Conservation (phyloP, 2,113 vertebrate genomes). For the Daphoenositta chrysoptera region DNA sequence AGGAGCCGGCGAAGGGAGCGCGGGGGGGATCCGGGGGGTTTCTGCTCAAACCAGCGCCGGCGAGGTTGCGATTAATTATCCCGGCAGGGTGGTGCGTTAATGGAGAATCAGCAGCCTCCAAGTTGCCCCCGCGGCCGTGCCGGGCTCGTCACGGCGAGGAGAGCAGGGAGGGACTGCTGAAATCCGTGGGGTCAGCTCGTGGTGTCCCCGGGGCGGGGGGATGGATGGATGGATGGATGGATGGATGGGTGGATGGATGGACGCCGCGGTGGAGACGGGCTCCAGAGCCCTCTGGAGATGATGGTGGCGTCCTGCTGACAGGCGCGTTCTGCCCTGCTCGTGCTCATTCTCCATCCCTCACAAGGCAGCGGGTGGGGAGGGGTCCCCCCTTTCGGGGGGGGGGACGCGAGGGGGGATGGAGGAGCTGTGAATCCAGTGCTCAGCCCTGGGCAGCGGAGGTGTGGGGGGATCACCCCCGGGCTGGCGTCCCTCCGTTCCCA, state of each 20-base stretch:
- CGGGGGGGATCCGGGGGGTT: background rate
- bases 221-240: background rate
- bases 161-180: background rate
- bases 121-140: background rate
- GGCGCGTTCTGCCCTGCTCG: background rate
- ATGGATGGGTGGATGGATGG: background rate
- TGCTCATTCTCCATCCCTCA: background rate
- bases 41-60: background rate
- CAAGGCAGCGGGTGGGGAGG: background rate
- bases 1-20: background rate
- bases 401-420: accelerated
- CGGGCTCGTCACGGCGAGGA: accelerated
- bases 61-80: background rate
- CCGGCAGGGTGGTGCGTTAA: background rate
- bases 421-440: background rate
- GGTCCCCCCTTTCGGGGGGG: background rate
- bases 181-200: background rate
- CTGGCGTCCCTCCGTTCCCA: accelerated
- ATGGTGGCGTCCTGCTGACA: background rate
- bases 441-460: accelerated
- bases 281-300: background rate
- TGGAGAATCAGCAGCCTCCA: background rate
- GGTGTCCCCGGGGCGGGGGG: background rate
- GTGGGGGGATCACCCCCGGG: accelerated
- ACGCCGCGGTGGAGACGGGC: background rate